Evolutionary conservation across 2,888 invertebrate genomes (phyloP).

Genomic region (Tachina lurida): DNA sequence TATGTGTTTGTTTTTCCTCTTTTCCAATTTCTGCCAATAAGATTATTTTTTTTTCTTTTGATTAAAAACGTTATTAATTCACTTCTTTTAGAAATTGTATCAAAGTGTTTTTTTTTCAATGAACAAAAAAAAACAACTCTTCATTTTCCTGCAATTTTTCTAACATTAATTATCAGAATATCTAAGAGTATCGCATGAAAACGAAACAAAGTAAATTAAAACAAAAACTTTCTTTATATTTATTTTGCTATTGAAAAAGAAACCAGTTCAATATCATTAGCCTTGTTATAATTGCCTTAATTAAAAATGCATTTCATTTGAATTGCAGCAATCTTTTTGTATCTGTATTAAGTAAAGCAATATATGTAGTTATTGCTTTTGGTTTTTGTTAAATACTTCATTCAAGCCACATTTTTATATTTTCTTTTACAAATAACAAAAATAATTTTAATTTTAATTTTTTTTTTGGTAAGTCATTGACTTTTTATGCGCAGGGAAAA

Average conservation of each 20-base stretch:
- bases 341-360: neutral
- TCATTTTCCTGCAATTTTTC: constrained; percentile 24
- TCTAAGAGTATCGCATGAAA: constrained; percentile 29
- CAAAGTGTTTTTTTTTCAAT: neutral
- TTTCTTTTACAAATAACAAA: neutral
- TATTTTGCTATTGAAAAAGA: constrained; percentile 25
- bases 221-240: constrained; percentile 60
- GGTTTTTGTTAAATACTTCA: neutral
- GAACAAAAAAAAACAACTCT: constrained; percentile 28
- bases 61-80: constrained; percentile 20
- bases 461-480: constrained; percentile 53
- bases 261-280: constrained; percentile 66
- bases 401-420: neutral
- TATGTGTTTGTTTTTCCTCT: neutral
- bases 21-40: constrained; percentile 37
- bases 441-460: neutral
- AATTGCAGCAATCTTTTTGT: neutral
- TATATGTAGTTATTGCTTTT: neutral
- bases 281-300: constrained; percentile 56
- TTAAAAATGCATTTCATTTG: constrained; percentile 47
- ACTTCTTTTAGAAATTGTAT: constrained; percentile 45
- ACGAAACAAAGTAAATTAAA: constrained; percentile 3
- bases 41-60: constrained; percentile 9
- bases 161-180: constrained; percentile 46
- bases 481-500: constrained; percentile 6